Conservation (phyloP, 1,140 invertebrate species). For the Maniola jurtina region DNA sequence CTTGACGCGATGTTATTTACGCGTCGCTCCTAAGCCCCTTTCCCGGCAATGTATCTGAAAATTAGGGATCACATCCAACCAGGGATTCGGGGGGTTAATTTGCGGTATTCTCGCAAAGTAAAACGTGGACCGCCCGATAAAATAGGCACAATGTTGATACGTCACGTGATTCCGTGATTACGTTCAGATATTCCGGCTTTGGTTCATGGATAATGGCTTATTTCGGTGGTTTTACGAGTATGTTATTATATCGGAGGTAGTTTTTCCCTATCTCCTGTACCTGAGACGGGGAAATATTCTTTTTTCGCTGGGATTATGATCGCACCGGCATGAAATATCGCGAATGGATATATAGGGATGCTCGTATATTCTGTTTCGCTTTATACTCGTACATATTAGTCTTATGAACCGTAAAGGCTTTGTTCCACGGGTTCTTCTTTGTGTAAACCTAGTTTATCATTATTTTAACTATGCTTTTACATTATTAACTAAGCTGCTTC, state of each 20-base stretch:
- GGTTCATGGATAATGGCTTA: conserved; percentile 30
- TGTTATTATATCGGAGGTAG: conserved; percentile 20
- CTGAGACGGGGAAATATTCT: conserved; percentile 16
- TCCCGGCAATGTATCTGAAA: conserved; percentile 75
- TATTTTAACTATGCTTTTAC: too few species aligned
- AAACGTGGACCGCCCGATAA: conserved; percentile 40
- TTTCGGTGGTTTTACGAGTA: conserved; percentile 17
- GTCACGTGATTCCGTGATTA: conserved; percentile 41
- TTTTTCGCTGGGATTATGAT: conserved; percentile 27
- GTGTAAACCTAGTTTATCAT: background rate
- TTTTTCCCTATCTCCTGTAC: conserved; percentile 13
- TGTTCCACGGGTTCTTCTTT: background rate
- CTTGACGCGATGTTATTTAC: conserved; percentile 72
- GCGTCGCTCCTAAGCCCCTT: conserved; percentile 74
- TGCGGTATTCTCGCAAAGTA: conserved; percentile 44
- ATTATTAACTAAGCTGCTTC: too few species aligned
- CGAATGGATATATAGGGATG: background rate
- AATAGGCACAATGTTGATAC: conserved; percentile 41
- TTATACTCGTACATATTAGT: background rate
- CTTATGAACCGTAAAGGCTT: background rate
- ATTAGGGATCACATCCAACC: conserved; percentile 74
- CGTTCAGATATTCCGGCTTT: conserved; percentile 27
- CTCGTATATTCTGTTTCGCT: background rate
- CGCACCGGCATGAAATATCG: conserved; percentile 12
- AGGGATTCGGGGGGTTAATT: conserved; percentile 65